phyloP scores from a whole-genome alignment of 1,140 invertebrate species.

The Colletes latitarsis region DNA sequence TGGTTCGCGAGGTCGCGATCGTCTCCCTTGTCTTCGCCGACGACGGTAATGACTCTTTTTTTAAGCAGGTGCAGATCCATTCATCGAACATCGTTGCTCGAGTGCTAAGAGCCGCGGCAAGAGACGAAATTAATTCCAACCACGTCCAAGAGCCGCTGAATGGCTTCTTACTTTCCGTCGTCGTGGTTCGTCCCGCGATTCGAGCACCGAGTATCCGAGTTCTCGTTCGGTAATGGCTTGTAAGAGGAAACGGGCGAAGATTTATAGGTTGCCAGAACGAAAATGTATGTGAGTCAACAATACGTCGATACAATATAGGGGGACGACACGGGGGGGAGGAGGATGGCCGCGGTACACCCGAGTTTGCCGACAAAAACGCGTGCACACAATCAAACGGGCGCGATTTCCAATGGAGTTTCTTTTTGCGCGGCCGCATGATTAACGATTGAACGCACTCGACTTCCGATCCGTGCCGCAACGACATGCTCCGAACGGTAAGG shows the following conservation, averaged over 20 bases:
- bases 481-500: conserved; percentile 66
- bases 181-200: conserved; percentile 44
- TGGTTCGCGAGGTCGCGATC: neutral
- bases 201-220: conserved; percentile 45
- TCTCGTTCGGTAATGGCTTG: conserved; percentile 78
- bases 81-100: conserved; percentile 44
- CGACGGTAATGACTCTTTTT: conserved; percentile 37
- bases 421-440: conserved; percentile 75
- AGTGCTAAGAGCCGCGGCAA: conserved; percentile 42
- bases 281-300: conserved; percentile 76
- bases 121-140: conserved; percentile 64
- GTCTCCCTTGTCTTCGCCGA: conserved; percentile 2
- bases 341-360: conserved; percentile 27
- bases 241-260: conserved; percentile 77
- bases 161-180: conserved; percentile 62
- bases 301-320: conserved; percentile 74
- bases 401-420: conserved; percentile 74
- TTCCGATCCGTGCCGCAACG: conserved; percentile 75
- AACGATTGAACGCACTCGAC: conserved; percentile 80
- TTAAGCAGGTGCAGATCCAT: conserved; percentile 56
- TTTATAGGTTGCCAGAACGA: conserved; percentile 75
- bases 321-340: neutral
- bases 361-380: conserved; percentile 56
- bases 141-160: conserved; percentile 59
- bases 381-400: conserved; percentile 56